These are phyloP conservation scores for Chauna torquata DNA, from an alignment of 2,113 vertebrate species.

Conservation along the genomic window DNA sequence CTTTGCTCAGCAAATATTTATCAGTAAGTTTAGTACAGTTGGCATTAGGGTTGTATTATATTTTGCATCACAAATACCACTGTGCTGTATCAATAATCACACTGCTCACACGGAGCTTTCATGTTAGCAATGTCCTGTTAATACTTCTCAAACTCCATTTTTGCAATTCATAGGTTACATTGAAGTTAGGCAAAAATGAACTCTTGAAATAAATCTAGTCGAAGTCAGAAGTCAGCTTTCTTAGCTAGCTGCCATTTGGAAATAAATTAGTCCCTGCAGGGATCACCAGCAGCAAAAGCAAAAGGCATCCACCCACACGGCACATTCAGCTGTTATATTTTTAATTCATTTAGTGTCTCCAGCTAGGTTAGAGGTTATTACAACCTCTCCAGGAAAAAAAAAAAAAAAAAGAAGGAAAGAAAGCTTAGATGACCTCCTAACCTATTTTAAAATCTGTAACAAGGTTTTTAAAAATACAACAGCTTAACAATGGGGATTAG, in stretches of 20 bases:
- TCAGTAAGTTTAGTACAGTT: neutral
- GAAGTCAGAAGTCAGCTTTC: neutral
- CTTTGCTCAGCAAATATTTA: neutral
- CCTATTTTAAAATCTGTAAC: conserved; percentile 34
- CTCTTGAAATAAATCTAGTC: neutral
- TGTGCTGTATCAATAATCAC: neutral
- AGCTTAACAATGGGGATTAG: neutral
- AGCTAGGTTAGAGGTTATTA: conserved; percentile 48
- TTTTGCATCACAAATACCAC: neutral
- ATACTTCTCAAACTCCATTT: neutral
- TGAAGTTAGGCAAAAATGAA: neutral
- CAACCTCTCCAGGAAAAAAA: neutral
- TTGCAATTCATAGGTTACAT: neutral
- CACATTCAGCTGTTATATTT: conserved; percentile 26
- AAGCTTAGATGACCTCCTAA: conserved; percentile 15
- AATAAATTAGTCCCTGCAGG: conserved; percentile 49
- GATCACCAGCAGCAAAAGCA: conserved; percentile 19
- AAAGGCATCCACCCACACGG: neutral
- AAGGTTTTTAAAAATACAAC: conserved; percentile 14
- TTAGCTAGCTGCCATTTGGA: neutral
- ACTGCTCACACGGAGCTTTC: neutral
- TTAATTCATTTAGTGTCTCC: conserved; percentile 41
- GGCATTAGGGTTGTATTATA: neutral
- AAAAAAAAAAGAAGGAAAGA: neutral
- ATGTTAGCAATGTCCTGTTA: neutral